phyloP scores from a whole-genome alignment of 1,140 invertebrate genomes.

The Zaprionus vittiger region DNA sequence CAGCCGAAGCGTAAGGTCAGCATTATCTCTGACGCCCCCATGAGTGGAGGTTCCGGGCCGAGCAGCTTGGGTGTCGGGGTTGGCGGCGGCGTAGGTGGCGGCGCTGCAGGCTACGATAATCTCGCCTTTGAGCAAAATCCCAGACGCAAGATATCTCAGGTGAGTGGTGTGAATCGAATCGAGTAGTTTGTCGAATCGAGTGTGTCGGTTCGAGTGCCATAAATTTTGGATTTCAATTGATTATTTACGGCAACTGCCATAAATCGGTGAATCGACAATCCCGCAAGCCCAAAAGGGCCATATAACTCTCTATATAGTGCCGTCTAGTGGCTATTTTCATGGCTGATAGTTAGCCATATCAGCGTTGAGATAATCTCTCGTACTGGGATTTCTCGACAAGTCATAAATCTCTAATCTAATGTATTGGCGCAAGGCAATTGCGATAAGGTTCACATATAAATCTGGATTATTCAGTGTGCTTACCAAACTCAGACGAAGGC shows the following conservation, averaged over 20 bases:
- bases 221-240: slow-evolving; percentile 38
- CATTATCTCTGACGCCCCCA: slow-evolving; percentile 77
- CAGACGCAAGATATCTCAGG: slow-evolving; percentile 83
- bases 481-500: background rate
- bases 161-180: slow-evolving; percentile 43
- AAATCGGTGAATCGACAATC: slow-evolving; percentile 35
- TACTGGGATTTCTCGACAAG: slow-evolving; percentile 34
- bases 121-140: slow-evolving; percentile 80
- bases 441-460: background rate
- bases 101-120: slow-evolving; percentile 78
- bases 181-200: slow-evolving; percentile 36
- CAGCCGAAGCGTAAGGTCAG: slow-evolving; percentile 82
- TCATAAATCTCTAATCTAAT: slow-evolving; percentile 26
- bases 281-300: slow-evolving; percentile 4
- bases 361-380: slow-evolving; percentile 23
- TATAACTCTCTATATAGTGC: background rate
- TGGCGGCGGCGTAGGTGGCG: slow-evolving; percentile 11
- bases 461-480: background rate
- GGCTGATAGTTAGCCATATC: slow-evolving; percentile 15
- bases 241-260: slow-evolving; percentile 16
- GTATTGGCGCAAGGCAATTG: background rate
- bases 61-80: background rate
- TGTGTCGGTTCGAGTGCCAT: slow-evolving; percentile 20
- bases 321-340: slow-evolving; percentile 25
- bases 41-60: slow-evolving; percentile 29